A percentile compares a stretch with the other conserved stretches of the same genome.
Evolutionary conservation across 2,888 invertebrate genomes (phyloP).

Genomic region (Druceiella hillmani): DNA sequence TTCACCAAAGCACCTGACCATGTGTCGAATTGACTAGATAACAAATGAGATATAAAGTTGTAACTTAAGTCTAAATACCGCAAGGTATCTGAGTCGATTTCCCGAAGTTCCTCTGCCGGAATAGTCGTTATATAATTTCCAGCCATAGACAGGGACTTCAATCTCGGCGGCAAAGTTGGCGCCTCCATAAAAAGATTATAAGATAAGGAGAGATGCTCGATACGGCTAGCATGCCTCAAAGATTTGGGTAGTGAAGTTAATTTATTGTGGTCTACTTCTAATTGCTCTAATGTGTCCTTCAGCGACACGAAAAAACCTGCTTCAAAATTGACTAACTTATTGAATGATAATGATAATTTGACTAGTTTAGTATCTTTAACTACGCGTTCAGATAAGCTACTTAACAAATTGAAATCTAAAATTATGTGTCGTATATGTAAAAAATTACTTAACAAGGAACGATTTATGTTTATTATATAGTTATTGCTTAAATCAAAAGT

Average conservation of each 20-base stretch:
- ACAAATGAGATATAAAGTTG: conserved; percentile 75
- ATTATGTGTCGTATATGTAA: conserved; percentile 75
- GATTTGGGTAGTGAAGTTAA: conserved; percentile 66
- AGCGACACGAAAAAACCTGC: conserved; percentile 68
- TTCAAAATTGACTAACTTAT: conserved; percentile 64
- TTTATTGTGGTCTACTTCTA: conserved; percentile 79
- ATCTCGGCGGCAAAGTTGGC: conserved; percentile 58
- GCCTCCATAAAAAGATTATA: conserved; percentile 63
- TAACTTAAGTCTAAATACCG: conserved; percentile 82
- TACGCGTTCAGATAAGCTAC: conserved; percentile 57
- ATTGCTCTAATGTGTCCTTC: conserved; percentile 68
- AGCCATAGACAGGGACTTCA: conserved; percentile 74
- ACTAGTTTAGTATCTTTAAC: conserved; percentile 68
- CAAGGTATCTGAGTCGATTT: conserved; percentile 63
- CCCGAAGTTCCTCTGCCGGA: conserved; percentile 59
- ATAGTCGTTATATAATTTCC: conserved; percentile 74
- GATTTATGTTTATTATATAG: conserved; percentile 63
- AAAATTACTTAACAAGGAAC: conserved; percentile 62
- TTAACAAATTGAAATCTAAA: conserved; percentile 74
- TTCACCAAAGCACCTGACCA: conserved; percentile 80
- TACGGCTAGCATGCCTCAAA: conserved; percentile 57
- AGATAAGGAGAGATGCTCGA: conserved; percentile 78
- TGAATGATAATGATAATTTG: conserved; percentile 74
- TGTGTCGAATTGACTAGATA: conserved; percentile 67
- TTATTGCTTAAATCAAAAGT: conserved; percentile 84